Evolutionary conservation across 2,888 invertebrate genomes (phyloP).

Genomic region (Agonum fuliginosum): DNA sequence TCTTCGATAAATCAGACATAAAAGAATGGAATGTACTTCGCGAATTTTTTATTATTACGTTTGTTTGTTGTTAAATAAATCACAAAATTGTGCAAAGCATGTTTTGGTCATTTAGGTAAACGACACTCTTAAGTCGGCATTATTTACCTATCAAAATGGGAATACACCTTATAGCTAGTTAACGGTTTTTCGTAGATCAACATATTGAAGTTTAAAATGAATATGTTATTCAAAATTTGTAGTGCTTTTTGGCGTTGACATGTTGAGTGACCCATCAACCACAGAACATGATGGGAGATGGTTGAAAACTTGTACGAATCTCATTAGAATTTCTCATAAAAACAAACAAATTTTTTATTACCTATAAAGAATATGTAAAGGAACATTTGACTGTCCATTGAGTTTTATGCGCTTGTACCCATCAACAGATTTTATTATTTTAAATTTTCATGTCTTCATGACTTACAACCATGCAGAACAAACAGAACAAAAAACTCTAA

Average conservation of each 20-base stretch:
- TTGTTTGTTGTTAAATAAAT: too few relatives aligned
- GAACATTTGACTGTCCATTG: conserved; percentile 38
- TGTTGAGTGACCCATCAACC: conserved; percentile 38
- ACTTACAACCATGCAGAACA: not conserved
- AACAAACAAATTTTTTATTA: conserved; percentile 51
- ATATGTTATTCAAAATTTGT: too few relatives aligned
- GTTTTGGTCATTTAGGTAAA: too few relatives aligned
- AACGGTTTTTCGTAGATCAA: too few relatives aligned
- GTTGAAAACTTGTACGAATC: conserved; percentile 39
- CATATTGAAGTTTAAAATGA: too few relatives aligned
- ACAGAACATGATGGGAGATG: conserved; percentile 1
- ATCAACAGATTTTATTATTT: conserved; percentile 49
- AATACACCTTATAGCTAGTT: too few relatives aligned
- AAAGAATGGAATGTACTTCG: too few relatives aligned
- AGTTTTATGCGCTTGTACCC: conserved; percentile 34
- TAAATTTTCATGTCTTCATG: conserved; percentile 43
- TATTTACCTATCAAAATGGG: too few relatives aligned
- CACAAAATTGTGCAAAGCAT: too few relatives aligned
- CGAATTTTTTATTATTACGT: too few relatives aligned
- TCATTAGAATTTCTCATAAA: conserved; percentile 51
- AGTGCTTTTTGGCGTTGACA: conserved; percentile 19
- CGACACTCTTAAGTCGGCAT: too few relatives aligned
- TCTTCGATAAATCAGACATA: too few relatives aligned
- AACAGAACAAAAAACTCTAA: not conserved
- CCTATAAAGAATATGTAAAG: conserved; percentile 46